Conservation (phyloP, 1,140 invertebrate species). For the Bradysia coprophila region DNA sequence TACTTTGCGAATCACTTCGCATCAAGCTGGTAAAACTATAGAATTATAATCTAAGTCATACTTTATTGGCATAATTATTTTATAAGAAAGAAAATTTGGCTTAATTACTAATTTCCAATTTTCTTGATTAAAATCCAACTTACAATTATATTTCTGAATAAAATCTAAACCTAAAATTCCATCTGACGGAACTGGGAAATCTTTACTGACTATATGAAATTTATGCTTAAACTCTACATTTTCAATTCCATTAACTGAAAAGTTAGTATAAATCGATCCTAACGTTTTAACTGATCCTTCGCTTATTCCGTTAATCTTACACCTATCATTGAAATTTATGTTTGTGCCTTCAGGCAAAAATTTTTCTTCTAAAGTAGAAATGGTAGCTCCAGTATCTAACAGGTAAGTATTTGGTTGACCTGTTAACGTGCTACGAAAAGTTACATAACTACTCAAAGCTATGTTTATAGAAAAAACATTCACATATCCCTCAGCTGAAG, state of each 20-base stretch:
- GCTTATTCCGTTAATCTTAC: neutral
- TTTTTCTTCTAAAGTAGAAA: neutral
- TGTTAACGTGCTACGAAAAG: neutral
- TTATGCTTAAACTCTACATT: slow-evolving; percentile 1
- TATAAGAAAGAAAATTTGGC: no score
- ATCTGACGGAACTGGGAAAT: slow-evolving; percentile 3
- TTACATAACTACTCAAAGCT: neutral
- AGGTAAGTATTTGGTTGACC: neutral
- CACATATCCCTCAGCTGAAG: no score
- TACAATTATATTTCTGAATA: slow-evolving; percentile 1
- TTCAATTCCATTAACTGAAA: neutral
- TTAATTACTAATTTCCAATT: neutral
- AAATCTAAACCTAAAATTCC: slow-evolving; percentile 4
- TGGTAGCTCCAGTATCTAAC: neutral
- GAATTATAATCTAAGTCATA: neutral
- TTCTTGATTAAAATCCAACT: neutral
- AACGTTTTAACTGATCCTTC: neutral
- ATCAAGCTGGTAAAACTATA: slow-evolving; percentile 1
- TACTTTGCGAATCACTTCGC: slow-evolving; percentile 2
- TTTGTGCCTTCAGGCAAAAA: neutral
- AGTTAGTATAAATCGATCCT: slow-evolving; percentile 1
- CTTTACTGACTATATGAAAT: slow-evolving; percentile 2
- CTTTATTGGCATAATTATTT: slow-evolving; percentile 1
- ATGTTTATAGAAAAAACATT: neutral
- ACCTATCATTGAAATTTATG: neutral